Base-by-base conservation (phyloP, 2,113 vertebrate genomes). In the Leuciscus idus region DNA sequence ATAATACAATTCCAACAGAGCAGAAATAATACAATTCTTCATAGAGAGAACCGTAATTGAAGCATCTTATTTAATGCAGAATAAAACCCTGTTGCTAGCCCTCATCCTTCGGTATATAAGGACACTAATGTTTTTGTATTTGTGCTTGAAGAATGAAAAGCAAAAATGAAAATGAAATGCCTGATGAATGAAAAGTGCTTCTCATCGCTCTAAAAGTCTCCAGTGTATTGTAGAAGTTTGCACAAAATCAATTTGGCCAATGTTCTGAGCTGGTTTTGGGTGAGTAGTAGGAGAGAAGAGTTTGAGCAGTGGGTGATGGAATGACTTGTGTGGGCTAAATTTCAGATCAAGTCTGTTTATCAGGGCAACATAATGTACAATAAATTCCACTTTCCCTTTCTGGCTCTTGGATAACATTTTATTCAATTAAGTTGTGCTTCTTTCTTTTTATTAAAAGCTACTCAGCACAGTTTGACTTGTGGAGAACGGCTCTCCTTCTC, bases 381-480 rank as follows among this genome's bases (percentile, higher is more conserved):
- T 93, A 92, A 91, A 93, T 93, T 91, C 90, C 84, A 90, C 88
- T 90, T 91, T 86, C 90, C 91, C 89, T 93, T 91, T 89, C 80
- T 81, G 85, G 84, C 81, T 90, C 79, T 86, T 86, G 92, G 91
- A 91, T 92, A 92, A 91, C 88, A 86, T 93, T 93, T 94, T 90
- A 93, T 93, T 89, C 87, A 93, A 92, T 94, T 93, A 87, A 78
- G 70, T 11, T 0, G 84, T 89, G 89, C 91, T 92, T 92, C 57
- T 91, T 87, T 89, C 70, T 76, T 83, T 91, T 93, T 92, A 94
- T 93, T 93, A 94, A 93, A 94, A 92, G 90, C 82, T 91, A 91
- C 91, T 93, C 87, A 91, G 85, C 88, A 88, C 81, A 73, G 76
- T 86, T 74, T 90, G 85, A 87, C 85, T 81, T 83, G 46, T 6